A percentile compares a stretch with the other conserved stretches of the same genome.
Conservation (phyloP, 2,113 vertebrate genomes). For the Scolopax mira region DNA sequence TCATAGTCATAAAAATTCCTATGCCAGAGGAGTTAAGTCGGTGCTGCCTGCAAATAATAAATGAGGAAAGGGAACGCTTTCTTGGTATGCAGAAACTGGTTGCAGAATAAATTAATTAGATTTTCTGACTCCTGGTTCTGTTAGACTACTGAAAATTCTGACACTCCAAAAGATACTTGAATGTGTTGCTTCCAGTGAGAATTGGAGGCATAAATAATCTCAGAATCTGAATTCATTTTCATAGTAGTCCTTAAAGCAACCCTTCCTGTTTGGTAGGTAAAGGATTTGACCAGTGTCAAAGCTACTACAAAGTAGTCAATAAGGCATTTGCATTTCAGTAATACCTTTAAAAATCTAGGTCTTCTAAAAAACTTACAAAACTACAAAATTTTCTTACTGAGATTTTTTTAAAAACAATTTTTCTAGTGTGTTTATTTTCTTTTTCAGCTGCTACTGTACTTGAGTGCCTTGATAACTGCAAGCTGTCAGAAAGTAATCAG, state of each 20-base stretch:
- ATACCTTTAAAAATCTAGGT: background rate
- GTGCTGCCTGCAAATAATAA: background rate
- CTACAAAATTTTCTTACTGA: background rate
- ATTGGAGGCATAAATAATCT: background rate
- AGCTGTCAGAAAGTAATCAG: constrained; percentile 82
- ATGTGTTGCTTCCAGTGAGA: background rate
- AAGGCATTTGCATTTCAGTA: background rate
- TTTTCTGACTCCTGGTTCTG: background rate
- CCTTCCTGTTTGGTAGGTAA: background rate
- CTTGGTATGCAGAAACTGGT: background rate
- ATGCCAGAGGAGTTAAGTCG: background rate
- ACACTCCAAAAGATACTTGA: background rate
- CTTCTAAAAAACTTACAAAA: background rate
- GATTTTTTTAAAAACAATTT: background rate
- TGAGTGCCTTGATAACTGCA: constrained; percentile 81
- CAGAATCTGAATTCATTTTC: background rate
- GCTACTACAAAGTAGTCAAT: background rate
- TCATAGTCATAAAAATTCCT: background rate
- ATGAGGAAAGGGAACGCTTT: background rate
- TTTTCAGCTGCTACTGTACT: constrained; percentile 83
- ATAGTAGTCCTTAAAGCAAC: background rate
- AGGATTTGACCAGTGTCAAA: background rate
- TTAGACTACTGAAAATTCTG: background rate
- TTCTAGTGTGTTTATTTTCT: background rate
- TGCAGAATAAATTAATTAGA: background rate